These are phyloP conservation scores for Cottoperca gobio DNA, from an alignment of 2,797 vertebrate species.

Conservation along the genomic window DNA sequence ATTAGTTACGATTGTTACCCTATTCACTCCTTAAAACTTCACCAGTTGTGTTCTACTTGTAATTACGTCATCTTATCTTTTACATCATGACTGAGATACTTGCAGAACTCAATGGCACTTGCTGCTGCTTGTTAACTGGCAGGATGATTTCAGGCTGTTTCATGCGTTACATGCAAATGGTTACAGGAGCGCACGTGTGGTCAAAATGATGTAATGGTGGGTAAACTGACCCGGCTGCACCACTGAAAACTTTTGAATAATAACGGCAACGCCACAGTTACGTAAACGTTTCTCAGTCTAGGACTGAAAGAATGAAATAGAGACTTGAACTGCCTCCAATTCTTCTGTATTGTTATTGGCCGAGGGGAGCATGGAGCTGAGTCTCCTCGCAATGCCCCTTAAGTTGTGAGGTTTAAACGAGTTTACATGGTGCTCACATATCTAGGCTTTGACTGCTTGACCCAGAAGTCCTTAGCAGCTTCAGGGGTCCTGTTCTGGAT, in stretches of 20 bases:
- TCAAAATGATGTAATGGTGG: slow-evolving; percentile 56
- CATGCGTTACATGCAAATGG: slow-evolving; percentile 36
- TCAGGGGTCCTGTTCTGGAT: slow-evolving; percentile 12
- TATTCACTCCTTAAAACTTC: too few relatives aligned
- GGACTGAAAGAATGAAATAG: slow-evolving; percentile 30
- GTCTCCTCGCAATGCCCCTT: not conserved
- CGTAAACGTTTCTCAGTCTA: slow-evolving; percentile 33
- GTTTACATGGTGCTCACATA: not conserved
- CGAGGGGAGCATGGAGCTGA: not conserved
- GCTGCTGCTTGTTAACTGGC: slow-evolving; percentile 23
- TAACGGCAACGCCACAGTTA: slow-evolving; percentile 41
- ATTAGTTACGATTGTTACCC: too few relatives aligned
- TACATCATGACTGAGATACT: too few relatives aligned
- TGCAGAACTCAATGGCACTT: slow-evolving; percentile 24
- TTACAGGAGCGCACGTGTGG: slow-evolving; percentile 36
- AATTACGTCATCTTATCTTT: too few relatives aligned
- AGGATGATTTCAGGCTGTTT: slow-evolving; percentile 49
- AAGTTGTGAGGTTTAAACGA: slow-evolving; percentile 5
- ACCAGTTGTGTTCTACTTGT: not conserved
- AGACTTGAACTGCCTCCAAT: slow-evolving; percentile 10
- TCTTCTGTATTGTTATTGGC: slow-evolving; percentile 1
- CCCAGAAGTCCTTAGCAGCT: slow-evolving; percentile 10
- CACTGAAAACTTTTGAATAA: slow-evolving; percentile 45
- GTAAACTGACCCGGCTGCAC: slow-evolving; percentile 46
- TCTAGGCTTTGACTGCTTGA: not conserved